These are phyloP conservation scores for Peromyscus maniculatus DNA, from an alignment of 2,113 vertebrate genomes.

Conservation along the genomic window DNA sequence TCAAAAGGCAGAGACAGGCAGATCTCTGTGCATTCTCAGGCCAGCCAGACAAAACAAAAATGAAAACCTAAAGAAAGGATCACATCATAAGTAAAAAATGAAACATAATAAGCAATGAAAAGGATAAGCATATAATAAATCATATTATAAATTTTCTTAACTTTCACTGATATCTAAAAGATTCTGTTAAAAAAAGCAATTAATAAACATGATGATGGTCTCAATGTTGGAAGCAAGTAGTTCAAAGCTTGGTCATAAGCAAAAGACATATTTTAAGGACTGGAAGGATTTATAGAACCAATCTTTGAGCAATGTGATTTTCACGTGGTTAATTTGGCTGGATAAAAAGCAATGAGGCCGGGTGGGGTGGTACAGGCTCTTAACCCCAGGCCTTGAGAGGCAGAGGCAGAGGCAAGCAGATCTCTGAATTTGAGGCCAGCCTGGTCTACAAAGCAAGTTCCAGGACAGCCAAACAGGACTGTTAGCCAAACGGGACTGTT, in stretches of 20 bases:
- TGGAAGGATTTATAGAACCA: slow-evolving; percentile 18
- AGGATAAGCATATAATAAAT: neutral
- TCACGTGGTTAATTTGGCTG: neutral
- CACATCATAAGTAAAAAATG: neutral
- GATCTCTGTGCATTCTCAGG: neutral
- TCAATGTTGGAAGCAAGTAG: slow-evolving; percentile 8
- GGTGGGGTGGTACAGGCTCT: too few relatives aligned
- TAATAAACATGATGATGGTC: neutral
- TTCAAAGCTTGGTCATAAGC: slow-evolving; percentile 10
- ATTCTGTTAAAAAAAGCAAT: slow-evolving; percentile 2
- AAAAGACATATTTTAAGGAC: slow-evolving; percentile 45
- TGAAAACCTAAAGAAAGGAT: neutral
- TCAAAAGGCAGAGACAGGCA: neutral
- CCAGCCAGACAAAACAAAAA: neutral
- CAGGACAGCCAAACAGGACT: too few relatives aligned
- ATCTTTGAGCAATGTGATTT: slow-evolving; percentile 7
- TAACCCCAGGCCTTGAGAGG: too few relatives aligned
- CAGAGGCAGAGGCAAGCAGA: too few relatives aligned
- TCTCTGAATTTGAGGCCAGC: too few relatives aligned
- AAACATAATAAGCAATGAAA: neutral
- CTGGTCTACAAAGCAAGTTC: too few relatives aligned
- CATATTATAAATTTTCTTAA: slow-evolving; percentile 49
- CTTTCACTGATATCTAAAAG: slow-evolving; percentile 46
- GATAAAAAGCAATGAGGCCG: slow-evolving; percentile 19
- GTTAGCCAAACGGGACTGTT: too few relatives aligned